These are phyloP conservation scores for Acleris cristana DNA, from an alignment of 2,888 invertebrate genomes.

Conservation along the genomic window DNA sequence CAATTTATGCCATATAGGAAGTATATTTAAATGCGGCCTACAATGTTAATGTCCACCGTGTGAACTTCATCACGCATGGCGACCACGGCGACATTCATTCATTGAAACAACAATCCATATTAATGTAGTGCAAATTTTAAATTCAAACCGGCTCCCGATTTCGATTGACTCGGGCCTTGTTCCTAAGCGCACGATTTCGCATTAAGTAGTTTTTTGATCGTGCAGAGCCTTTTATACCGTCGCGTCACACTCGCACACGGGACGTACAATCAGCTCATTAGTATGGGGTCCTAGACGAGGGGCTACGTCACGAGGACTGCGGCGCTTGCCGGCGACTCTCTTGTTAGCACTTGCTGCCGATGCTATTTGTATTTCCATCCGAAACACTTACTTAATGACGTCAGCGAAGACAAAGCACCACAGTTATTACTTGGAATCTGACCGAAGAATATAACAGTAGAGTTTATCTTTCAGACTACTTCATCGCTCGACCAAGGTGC, in stretches of 20 bases:
- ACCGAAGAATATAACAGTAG: too few species aligned
- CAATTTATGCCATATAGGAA: slow-evolving; percentile 82
- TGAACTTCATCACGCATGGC: slow-evolving; percentile 82
- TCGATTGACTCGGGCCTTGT: slow-evolving; percentile 74
- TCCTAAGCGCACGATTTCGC: slow-evolving; percentile 80
- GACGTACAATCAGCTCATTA: slow-evolving; percentile 68
- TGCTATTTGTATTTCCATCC: slow-evolving; percentile 16
- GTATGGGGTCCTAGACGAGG: slow-evolving; percentile 47
- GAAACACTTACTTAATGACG: slow-evolving; percentile 1
- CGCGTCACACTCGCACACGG: slow-evolving; percentile 54
- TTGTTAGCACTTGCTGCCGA: slow-evolving; percentile 28
- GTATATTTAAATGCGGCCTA: slow-evolving; percentile 82
- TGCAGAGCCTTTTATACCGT: slow-evolving; percentile 74
- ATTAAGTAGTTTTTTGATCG: slow-evolving; percentile 78
- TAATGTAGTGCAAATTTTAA: slow-evolving; percentile 83
- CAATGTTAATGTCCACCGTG: slow-evolving; percentile 80
- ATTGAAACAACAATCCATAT: slow-evolving; percentile 83
- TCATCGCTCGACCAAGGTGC: too few species aligned
- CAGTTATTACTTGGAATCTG: background rate
- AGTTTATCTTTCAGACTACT: too few species aligned
- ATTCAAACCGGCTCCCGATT: slow-evolving; percentile 79
- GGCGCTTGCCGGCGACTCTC: slow-evolving; percentile 32
- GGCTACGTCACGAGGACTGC: slow-evolving; percentile 61
- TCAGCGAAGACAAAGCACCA: background rate
- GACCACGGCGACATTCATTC: slow-evolving; percentile 81